Evolutionary conservation across 2,888 invertebrate species (phyloP).

Genomic region (Cephus spinipes): DNA sequence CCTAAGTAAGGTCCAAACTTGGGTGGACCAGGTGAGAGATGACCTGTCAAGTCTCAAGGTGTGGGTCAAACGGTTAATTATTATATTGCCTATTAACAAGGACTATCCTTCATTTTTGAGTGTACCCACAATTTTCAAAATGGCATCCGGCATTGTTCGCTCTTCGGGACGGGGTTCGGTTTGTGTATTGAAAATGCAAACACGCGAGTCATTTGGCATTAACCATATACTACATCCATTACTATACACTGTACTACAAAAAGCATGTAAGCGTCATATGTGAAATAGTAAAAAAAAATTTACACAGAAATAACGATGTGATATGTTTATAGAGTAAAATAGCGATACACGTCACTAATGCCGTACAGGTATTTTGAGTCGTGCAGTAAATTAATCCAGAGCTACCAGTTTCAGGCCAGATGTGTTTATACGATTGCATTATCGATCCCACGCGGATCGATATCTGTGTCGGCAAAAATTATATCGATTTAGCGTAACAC

Average conservation of each 20-base stretch:
- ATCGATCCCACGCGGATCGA: neutral
- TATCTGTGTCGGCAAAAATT: neutral
- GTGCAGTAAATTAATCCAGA: neutral
- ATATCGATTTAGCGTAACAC: neutral
- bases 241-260: neutral
- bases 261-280: neutral
- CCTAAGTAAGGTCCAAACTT: slow-evolving; percentile 43
- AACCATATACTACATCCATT: neutral
- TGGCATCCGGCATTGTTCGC: neutral
- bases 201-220: neutral
- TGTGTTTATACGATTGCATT: neutral
- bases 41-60: slow-evolving; percentile 31
- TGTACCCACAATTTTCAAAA: neutral
- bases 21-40: slow-evolving; percentile 33
- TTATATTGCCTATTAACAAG: slow-evolving; percentile 46
- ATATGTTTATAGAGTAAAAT: neutral
- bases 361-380: neutral
- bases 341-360: neutral
- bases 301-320: neutral
- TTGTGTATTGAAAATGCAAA: no score
- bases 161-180: neutral
- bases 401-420: neutral
- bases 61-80: slow-evolving; percentile 47
- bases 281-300: neutral
- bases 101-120: slow-evolving; percentile 41